Base-by-base conservation (phyloP, 2,797 vertebrate genomes). In the Xenentodon cancila region DNA sequence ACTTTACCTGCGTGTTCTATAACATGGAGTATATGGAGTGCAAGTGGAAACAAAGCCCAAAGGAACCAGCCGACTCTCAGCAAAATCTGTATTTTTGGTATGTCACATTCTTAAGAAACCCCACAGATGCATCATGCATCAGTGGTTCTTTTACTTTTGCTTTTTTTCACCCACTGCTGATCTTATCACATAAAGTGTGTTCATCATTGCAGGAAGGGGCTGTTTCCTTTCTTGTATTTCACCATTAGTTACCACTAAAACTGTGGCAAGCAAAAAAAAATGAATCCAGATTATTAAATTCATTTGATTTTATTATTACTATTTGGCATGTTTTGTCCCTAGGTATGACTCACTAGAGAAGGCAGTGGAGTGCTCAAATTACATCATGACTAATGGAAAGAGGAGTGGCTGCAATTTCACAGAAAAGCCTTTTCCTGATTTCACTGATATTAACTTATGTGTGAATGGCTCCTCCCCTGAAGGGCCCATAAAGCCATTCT, bases 31-130 rank as follows among this genome's bases (percentile, higher is more conserved):
- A 80, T 65, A 46, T 91, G 72, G 79, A 86, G 42, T 94, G 93
- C 79, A 85, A 30, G 0, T 94, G 93, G 93, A 15, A 50, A 27
- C 68, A 27, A 64, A 74, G 69, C 37, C 20, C 37, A 12, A 68
- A 68, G 16, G 60, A 59, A 4, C 75, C 82, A 0, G 30, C 50
- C 17, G 25, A 70, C 30, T 74, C 86, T 19, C 59, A 81, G 40
- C 77, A 74, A 37, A 59, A 43, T 53, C 83, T 94, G 0, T 92
- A 87, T 75, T 93, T 86, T 80, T 94, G 93, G 93, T 94, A 69
- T 4, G 79, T 67, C 1, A 13, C 1, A 2, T 5, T 9, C 0
- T 6, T 9, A 51, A 54, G 21, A 18, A 56, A 53, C 52, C 20
- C 13, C 7, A 17, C 11, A 11, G 43, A 27, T 56, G 4, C 0